Evolutionary conservation across 1,140 invertebrate genomes (phyloP), one percentile per base, ranked within the genome.

Genomic region (Dreissena rostriformis): DNA sequence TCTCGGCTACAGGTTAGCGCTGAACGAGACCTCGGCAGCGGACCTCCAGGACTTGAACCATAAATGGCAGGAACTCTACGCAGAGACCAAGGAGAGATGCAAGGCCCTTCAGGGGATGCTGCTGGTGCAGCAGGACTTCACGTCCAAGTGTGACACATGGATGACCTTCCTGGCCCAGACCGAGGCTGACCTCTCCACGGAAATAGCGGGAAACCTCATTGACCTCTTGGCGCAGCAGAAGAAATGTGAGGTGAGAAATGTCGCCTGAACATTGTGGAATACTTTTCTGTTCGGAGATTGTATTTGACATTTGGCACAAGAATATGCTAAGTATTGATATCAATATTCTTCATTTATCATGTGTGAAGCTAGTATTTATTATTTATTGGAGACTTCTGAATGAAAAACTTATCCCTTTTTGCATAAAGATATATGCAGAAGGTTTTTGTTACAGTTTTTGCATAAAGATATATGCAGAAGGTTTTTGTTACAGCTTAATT

Each of bases 121-220:
- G 24, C 77, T 93, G 65, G 68, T 90, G 14, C 91, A 91, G 51
- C 91, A 93, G 70, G 89, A 90, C 82, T 93, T 92, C 79, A 88
- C 86, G 1, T 83, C 89, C 28, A 92, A 93, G 75, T 93, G 92
- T 89, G 88, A 92, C 24, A 85, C 86, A 12, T 93, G 92, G 92
- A 91, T 92, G 91, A 88, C 87, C 0, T 92, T 92, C 88, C 77
- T 93, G 24, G 88, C 90, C n/a, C 85, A 89, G 61, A 89, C 89
- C 12, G 91, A 93, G 68, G 79, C 89, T 19, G 88, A 89, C 52
- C 85, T 93, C 19, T 83, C 92, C 1, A 82, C 80, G 22, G 90
- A 91, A 57, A 88, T 92, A 29, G 88, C 87, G 55, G 90, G 91
- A 2, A 92, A 90, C 82, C 85, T 92, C 6, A 63, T 84, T 51